Evolutionary conservation across 2,797 vertebrate genomes (phyloP), one percentile per base, ranked within the genome.

Genomic region (Ataeniobius toweri): DNA sequence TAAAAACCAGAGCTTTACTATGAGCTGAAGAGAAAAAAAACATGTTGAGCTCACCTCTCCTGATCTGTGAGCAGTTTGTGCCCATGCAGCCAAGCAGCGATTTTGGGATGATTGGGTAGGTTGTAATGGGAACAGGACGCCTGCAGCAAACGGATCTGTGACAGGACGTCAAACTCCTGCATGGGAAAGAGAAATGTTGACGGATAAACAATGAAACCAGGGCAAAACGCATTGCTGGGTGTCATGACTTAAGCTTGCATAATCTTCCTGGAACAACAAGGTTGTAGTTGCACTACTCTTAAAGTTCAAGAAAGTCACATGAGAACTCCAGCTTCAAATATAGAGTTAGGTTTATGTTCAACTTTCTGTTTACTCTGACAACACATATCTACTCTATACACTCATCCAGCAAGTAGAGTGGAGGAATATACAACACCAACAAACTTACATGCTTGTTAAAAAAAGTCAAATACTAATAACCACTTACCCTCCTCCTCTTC

Each of bases 161-260:
- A 95, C 80, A 97, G 92, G 70, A 97, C 94, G 78, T 97, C 96
- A 81, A 96, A 97, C 86, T 97, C 97, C 97, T 97, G 89, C 0
- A 24, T 65, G 63, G 24, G 13, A 78, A 22, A 74, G 1, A 84
- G 71, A 79, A 71, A 80, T 48, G 28, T 56, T 10, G 1, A 26
- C 6, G 28, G 24, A 75, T 61, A 36, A 75, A 79, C 58, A 24
- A 20, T 20, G 55, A 28, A 61, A 72, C 9, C 14, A 44, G 48
- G 77, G 63, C 2, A 58, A 77, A 59, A 67, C 16, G 39, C 18
- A 26, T 1, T 5, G n/a, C 2, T 70, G 44, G 55, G 51, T 24
- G 68, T 61, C 65, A 59, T 50, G 14, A 76, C 36, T 58, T 26
- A 20, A 36, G 61, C 55, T 75, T 79, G 3, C 61, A 53, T 61